Evolutionary conservation across 64 coral and sea anemone species (phyloP), one percentile per base, ranked within the genome.

Genomic region (Stichodactyla mertensii): DNA sequence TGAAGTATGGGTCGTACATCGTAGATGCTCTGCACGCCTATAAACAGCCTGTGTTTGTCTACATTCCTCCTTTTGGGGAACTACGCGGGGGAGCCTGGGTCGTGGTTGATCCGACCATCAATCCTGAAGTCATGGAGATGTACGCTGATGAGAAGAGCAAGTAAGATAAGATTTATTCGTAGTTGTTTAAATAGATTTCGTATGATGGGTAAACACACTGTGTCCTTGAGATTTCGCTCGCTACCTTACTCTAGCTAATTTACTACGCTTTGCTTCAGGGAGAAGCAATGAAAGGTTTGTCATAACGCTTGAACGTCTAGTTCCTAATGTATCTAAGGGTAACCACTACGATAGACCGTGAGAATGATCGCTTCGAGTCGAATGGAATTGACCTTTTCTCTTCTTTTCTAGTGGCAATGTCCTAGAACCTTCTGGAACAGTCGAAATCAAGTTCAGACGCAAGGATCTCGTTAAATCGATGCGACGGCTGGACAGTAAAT

Each of bases 381-480:
- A 45, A 45, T 45, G 36, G 36, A 45, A 3, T 45, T 45, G 36
- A 45, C 1, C 7, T 88, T 53, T 84, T 36, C 67, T 22, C 85
- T 83, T 55, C 13, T 89, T 59, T 55, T 74, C 52, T 64, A 99
- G 97, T 51, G 97, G 93, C 20, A 92, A 92, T 52, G 88, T 99
- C 6, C 88, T 99, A 24, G 97, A 99, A 79, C 97, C 97, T 5
- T 90, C 97, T 27, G 97, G 97, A 16, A 94, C 97, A 52, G 97
- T 99, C 13, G 97, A 95, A 81, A 99, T 99, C 67, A 99, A 99
- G 97, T 99, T 99, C 57, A 90, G 97, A 14, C 88, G 89, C 51
- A 99, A 99, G 89, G 97, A 99, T 80, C 86, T 99, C 5, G 97
- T 99, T 20, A 99, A 99, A 77, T 79, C 93, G 13, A 99, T 99